A percentile compares a stretch with the other conserved stretches of the same genome.
Evolutionary conservation across 2,797 vertebrate species (phyloP).

Genomic region (Pseudochromis fuscus): DNA sequence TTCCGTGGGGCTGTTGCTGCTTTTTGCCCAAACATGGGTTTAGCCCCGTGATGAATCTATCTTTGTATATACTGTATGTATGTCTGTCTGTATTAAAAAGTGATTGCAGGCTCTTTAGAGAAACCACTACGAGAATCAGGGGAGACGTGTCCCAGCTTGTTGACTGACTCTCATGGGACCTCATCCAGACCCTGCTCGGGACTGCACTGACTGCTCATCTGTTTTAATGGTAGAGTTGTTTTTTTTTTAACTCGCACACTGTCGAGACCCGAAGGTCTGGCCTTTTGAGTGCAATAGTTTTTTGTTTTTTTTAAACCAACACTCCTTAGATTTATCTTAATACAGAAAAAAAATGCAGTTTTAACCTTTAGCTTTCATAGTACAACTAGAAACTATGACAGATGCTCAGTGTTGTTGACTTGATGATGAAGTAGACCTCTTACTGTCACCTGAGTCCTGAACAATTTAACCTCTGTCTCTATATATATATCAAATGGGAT

Average conservation of each 20-base stretch:
- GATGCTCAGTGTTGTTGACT: slow-evolving; percentile 59
- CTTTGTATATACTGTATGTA: slow-evolving; percentile 76
- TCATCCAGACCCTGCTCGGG: slow-evolving; percentile 52
- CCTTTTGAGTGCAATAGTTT: slow-evolving; percentile 57
- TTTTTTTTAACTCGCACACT: slow-evolving; percentile 64
- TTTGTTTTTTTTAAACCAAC: slow-evolving; percentile 45
- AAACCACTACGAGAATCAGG: slow-evolving; percentile 43
- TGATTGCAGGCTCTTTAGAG: slow-evolving; percentile 41
- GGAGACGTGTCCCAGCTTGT: slow-evolving; percentile 6
- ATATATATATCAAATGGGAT: slow-evolving; percentile 64
- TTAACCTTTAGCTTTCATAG: slow-evolving; percentile 58
- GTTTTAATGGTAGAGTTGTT: slow-evolving; percentile 37
- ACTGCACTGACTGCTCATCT: slow-evolving; percentile 56
- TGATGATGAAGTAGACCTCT: slow-evolving; percentile 54
- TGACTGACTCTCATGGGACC: slow-evolving; percentile 43
- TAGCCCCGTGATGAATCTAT: slow-evolving; percentile 37
- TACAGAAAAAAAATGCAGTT: slow-evolving; percentile 50
- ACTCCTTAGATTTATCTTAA: slow-evolving; percentile 50
- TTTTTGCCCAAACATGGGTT: slow-evolving; percentile 45
- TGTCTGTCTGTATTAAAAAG: slow-evolving; percentile 72
- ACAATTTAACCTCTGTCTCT: slow-evolving; percentile 63
- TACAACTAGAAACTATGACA: slow-evolving; percentile 43
- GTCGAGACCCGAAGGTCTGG: slow-evolving; percentile 46
- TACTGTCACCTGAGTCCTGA: slow-evolving; percentile 64
- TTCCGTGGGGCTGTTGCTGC: slow-evolving; percentile 47